A percentile compares a stretch with the other conserved stretches of the same genome.
Conservation (phyloP, 2,113 vertebrate genomes). For the Himantopus leucocephalus region DNA sequence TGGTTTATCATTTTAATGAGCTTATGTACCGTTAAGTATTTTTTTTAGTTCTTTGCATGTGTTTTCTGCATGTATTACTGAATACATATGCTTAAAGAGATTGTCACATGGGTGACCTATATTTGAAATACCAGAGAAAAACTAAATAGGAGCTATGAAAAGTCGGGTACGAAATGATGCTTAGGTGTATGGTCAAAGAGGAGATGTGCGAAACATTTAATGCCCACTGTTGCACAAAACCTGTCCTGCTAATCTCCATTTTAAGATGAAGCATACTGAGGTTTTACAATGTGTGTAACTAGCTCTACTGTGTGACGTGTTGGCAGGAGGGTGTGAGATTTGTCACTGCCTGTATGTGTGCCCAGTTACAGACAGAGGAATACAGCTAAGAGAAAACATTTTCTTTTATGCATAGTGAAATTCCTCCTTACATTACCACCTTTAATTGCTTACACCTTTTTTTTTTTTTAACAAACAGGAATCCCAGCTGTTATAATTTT, state of each 20-base stretch:
- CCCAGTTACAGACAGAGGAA: neutral
- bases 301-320: neutral
- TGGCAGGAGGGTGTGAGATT: neutral
- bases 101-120: constrained; percentile 20
- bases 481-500: neutral
- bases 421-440: neutral
- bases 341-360: neutral
- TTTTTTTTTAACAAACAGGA: neutral
- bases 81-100: constrained; percentile 21
- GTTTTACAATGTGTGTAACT: neutral
- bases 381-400: neutral
- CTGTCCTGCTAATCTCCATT: neutral
- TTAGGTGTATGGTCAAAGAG: neutral
- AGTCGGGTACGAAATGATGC: neutral
- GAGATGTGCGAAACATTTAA: neutral
- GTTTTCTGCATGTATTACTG: constrained; percentile 36
- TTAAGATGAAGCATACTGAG: neutral
- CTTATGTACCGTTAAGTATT: constrained; percentile 23
- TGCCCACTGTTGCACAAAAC: neutral
- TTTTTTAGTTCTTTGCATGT: constrained; percentile 43
- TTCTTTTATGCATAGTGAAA: neutral
- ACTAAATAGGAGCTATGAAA: neutral
- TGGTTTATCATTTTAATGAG: constrained; percentile 63
- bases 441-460: neutral
- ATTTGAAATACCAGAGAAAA: neutral